phyloP scores from a whole-genome alignment of 2,113 vertebrate species.

The Semicossyphus pulcher region DNA sequence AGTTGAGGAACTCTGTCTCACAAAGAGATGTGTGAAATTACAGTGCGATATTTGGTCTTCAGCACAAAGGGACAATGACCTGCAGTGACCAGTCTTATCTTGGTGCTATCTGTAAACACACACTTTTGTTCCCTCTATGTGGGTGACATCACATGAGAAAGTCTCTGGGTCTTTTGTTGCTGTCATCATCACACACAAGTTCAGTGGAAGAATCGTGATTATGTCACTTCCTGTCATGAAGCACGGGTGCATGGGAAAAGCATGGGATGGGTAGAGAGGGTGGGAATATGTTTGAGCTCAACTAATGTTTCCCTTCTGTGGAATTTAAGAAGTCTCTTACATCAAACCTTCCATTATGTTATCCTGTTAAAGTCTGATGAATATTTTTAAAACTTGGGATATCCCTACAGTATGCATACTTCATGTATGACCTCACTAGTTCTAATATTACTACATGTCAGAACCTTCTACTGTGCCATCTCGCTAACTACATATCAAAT shows the following conservation, averaged over 20 bases:
- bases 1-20: not conserved
- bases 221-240: conserved; percentile 42
- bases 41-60: not conserved
- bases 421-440: conserved; percentile 14
- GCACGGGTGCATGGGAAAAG: not conserved
- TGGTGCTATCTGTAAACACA: conserved; percentile 8
- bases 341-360: no score
- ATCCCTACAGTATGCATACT: not conserved
- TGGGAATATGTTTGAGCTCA: conserved; percentile 7
- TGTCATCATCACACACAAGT: conserved; percentile 15
- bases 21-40: conserved; percentile 1
- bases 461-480: conserved; percentile 14
- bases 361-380: not conserved
- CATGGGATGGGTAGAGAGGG: not conserved
- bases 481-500: conserved; percentile 35
- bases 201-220: conserved; percentile 30
- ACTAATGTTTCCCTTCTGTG: conserved; percentile 13
- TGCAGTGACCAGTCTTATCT: not conserved
- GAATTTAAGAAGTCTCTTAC: not conserved
- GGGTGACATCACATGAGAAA: conserved; percentile 42
- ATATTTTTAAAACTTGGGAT: not conserved
- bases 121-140: not conserved
- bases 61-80: not conserved
- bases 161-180: conserved; percentile 1
- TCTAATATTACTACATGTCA: conserved; percentile 9